Evolutionary conservation across 1,140 invertebrate species (phyloP).

Genomic region (Argopecten irradians): DNA sequence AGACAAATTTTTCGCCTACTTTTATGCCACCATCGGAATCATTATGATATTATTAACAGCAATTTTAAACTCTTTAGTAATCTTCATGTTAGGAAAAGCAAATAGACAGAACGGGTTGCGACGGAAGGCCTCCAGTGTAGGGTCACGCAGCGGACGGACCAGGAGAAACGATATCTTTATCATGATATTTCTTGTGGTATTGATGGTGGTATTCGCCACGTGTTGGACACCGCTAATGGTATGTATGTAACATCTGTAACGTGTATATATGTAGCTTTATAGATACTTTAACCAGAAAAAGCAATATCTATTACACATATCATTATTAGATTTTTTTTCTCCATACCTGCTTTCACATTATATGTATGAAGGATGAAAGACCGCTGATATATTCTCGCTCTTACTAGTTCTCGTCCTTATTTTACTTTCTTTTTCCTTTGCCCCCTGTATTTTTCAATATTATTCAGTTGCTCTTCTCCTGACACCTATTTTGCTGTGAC

Average conservation of each 20-base stretch:
- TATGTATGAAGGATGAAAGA: neutral
- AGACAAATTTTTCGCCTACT: conserved; percentile 62
- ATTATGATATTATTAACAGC: conserved; percentile 66
- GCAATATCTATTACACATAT: neutral
- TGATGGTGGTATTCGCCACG: conserved; percentile 43
- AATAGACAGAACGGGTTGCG: neutral
- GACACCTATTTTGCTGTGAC: no score
- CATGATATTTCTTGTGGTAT: conserved; percentile 42
- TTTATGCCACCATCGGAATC: conserved; percentile 68
- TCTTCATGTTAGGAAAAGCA: conserved; percentile 25
- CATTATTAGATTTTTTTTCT: neutral
- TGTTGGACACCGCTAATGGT: conserved; percentile 54
- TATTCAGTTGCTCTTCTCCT: no score
- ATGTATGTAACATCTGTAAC: conserved; percentile 29
- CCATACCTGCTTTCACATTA: neutral
- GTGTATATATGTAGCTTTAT: neutral
- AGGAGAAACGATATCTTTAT: conserved; percentile 45
- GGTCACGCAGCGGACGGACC: neutral
- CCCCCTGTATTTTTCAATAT: no score
- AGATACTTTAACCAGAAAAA: neutral
- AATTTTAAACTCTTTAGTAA: conserved; percentile 49
- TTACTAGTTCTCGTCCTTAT: no score
- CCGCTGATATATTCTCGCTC: no score
- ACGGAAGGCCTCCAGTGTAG: neutral
- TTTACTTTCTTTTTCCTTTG: no score